Evolutionary conservation across 2,113 vertebrate genomes (phyloP), one percentile per base, ranked within the genome.

Genomic region (Phyllopteryx taeniolatus): DNA sequence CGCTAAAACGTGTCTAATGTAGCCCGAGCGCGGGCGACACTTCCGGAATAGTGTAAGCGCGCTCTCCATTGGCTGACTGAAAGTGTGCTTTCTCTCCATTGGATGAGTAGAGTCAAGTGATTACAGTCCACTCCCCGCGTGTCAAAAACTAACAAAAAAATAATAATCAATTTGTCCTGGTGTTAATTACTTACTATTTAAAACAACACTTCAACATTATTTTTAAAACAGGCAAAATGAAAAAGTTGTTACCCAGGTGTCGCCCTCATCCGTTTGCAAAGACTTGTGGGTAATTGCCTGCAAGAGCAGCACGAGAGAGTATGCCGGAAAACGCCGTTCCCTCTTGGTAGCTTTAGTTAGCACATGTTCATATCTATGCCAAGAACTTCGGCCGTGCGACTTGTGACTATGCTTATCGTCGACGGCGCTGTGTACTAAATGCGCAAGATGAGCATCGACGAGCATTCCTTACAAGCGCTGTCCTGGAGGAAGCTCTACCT

Each of bases 401-500:
- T 2, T 15, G 31, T 10, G 13, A 33, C 4, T 7, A 19, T 61
- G 59, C 59, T 35, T 15, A 2, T 61, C 59, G 59, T 35, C 59
- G 59, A n/a, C 10, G 9, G 62, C 12, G 19, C 35, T 43, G 62
- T 44, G 9, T 13, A n/a, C 22, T 60, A 2, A 15, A 46, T 46
- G 39, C 39, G 43, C 43, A 71, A 75, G 71, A 91, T 91, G 90
- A 90, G 88, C 79, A 79, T 90, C 71, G 96, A 96, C 90, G 96
- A 99, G 86, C 97, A 99, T 79, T 99, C 98, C 0, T 94, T 99
- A 31, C 96, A 98, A 80, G 98, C 98, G 0, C 93, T 99, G 11
- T 99, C 98, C 0, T 99, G 98, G 98, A 95, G 98, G 77, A 99
- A 99, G 75, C 81, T 99, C 1, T 99, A 99, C 87, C 91, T 99